These are phyloP conservation scores for Nannoperca australis DNA, from an alignment of 2,797 vertebrate species.

Conservation along the genomic window DNA sequence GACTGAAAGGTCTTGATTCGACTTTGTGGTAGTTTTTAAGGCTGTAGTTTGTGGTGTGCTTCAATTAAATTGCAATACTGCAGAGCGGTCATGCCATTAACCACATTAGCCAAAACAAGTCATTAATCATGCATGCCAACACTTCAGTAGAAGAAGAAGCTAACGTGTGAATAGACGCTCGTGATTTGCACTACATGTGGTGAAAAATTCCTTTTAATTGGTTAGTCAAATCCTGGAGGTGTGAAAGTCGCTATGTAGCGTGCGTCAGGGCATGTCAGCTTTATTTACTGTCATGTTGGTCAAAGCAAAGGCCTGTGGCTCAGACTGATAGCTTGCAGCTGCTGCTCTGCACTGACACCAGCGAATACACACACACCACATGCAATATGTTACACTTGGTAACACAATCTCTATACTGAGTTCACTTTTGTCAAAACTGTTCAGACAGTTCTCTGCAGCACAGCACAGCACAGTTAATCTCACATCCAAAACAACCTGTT, in stretches of 20 bases:
- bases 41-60: neutral
- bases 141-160: neutral
- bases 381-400: neutral
- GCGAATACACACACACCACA: neutral
- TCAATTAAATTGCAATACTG: neutral
- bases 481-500: neutral
- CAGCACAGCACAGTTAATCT: neutral
- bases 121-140: neutral
- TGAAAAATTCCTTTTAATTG: conserved; percentile 3
- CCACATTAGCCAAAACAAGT: neutral
- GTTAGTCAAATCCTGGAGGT: neutral
- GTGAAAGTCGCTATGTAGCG: neutral
- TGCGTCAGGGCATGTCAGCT: conserved; percentile 8
- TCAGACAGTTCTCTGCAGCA: neutral
- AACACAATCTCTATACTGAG: neutral
- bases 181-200: neutral
- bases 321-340: conserved; percentile 43
- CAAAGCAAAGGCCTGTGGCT: conserved; percentile 27
- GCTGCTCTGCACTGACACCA: conserved; percentile 19
- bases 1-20: neutral
- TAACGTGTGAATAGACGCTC: neutral
- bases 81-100: neutral
- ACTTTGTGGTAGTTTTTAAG: neutral
- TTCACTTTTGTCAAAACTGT: neutral
- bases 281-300: conserved; percentile 24